phyloP scores from a whole-genome alignment of 1,140 invertebrate genomes.

The Myzus persicae region DNA sequence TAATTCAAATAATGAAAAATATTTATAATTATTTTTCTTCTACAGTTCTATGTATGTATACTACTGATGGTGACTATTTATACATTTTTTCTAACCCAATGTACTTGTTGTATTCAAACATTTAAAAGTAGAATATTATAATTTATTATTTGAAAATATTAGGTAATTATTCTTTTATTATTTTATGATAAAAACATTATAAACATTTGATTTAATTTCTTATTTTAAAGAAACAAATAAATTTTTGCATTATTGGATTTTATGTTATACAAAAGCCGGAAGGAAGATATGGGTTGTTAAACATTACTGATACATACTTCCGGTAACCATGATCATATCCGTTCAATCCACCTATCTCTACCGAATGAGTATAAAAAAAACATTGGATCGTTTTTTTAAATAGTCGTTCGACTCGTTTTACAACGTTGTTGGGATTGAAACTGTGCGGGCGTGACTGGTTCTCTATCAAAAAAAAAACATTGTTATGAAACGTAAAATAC shows the following conservation, averaged over 20 bases:
- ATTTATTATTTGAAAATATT: not conserved
- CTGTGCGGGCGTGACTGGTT: slow-evolving; percentile 58
- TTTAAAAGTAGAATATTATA: not conserved
- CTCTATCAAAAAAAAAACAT: slow-evolving; percentile 20
- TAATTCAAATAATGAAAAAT: not conserved
- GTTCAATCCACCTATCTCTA: slow-evolving; percentile 35
- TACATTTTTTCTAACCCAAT: no score
- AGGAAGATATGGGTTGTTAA: slow-evolving; percentile 55
- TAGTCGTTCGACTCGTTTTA: slow-evolving; percentile 55
- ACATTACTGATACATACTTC: slow-evolving; percentile 55
- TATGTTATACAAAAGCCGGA: slow-evolving; percentile 49
- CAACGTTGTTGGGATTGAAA: slow-evolving; percentile 45
- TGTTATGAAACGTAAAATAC: slow-evolving; percentile 52
- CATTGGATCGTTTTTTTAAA: slow-evolving; percentile 25
- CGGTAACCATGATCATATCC: slow-evolving; percentile 56
- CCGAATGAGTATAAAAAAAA: slow-evolving; percentile 30
- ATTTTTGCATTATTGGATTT: slow-evolving; percentile 45
- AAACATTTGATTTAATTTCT: not conserved
- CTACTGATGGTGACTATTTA: no score
- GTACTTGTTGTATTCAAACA: not conserved
- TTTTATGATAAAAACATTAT: not conserved
- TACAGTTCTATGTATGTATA: no score
- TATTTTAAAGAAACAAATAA: not conserved
- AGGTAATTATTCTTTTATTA: not conserved
- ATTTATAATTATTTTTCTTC: no score